Evolutionary conservation across 2,797 vertebrate genomes (phyloP).

Genomic region (Coregonus suidteri): DNA sequence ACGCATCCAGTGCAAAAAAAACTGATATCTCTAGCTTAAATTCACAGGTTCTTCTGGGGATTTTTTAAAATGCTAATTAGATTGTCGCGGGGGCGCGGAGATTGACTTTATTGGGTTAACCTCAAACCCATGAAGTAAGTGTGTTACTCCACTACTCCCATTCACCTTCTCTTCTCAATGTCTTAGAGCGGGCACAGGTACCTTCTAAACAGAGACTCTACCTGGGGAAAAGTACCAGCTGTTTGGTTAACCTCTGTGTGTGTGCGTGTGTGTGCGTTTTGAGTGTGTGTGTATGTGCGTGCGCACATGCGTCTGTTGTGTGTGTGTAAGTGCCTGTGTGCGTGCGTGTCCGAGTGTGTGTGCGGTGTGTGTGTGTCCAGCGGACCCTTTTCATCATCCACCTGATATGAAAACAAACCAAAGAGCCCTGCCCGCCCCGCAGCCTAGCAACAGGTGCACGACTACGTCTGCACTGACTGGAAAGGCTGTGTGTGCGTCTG

Average conservation of each 20-base stretch:
- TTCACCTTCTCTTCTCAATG: background rate
- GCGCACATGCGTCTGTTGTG: constrained; percentile 15
- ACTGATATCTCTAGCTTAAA: too few relatives aligned
- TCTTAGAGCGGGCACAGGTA: background rate
- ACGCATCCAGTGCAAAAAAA: too few relatives aligned
- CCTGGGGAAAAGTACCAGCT: constrained; percentile 22
- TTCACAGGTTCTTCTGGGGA: too few relatives aligned
- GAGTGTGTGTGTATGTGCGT: constrained; percentile 8
- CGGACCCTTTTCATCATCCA: constrained; percentile 27
- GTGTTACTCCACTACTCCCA: background rate
- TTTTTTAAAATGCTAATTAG: too few relatives aligned
- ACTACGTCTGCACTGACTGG: constrained; percentile 25
- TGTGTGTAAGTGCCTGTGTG: constrained; percentile 16
- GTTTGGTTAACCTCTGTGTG: background rate
- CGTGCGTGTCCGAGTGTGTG: constrained; percentile 9
- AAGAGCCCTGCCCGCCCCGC: constrained; percentile 37
- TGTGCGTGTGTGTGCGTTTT: background rate
- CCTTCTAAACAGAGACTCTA: background rate
- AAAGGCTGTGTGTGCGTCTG: background rate
- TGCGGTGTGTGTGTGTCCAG: constrained; percentile 12
- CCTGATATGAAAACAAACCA: constrained; percentile 53
- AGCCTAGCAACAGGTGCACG: constrained; percentile 44
- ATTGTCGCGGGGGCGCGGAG: too few relatives aligned
- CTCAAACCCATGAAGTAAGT: background rate
- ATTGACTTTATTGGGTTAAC: background rate